A percentile compares a stretch with the other conserved stretches of the same genome.
These are phyloP conservation scores for Myiotriccus ornatus DNA, from an alignment of 2,797 vertebrate species.

Conservation along the genomic window DNA sequence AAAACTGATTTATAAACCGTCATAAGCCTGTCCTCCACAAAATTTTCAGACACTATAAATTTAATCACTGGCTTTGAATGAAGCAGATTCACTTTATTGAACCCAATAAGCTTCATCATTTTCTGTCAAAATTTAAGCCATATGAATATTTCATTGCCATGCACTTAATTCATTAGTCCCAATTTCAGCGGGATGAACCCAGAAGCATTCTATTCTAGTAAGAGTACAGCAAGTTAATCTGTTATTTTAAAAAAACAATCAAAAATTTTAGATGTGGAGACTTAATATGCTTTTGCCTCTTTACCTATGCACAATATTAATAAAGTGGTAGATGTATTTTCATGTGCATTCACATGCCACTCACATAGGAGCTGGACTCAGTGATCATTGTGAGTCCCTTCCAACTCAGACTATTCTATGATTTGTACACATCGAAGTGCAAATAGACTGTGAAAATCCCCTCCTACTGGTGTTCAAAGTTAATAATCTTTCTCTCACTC, in stretches of 20 bases:
- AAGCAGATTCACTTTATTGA: neutral
- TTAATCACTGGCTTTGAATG: neutral
- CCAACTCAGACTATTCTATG: neutral
- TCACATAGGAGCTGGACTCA: neutral
- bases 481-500: neutral
- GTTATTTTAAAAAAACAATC: neutral
- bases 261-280: neutral
- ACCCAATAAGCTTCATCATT: neutral
- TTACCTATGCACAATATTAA: neutral
- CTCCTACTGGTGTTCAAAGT: neutral
- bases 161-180: neutral
- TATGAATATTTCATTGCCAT: neutral
- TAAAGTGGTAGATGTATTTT: neutral
- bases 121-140: neutral
- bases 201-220: neutral
- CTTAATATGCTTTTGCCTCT: neutral
- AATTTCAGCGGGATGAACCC: neutral
- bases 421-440: neutral
- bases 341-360: neutral
- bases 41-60: neutral
- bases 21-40: neutral
- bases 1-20: neutral
- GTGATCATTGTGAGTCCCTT: neutral
- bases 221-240: neutral
- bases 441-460: neutral